phyloP scores from a whole-genome alignment of 1,140 invertebrate species.

The Homalodisca vitripennis region DNA sequence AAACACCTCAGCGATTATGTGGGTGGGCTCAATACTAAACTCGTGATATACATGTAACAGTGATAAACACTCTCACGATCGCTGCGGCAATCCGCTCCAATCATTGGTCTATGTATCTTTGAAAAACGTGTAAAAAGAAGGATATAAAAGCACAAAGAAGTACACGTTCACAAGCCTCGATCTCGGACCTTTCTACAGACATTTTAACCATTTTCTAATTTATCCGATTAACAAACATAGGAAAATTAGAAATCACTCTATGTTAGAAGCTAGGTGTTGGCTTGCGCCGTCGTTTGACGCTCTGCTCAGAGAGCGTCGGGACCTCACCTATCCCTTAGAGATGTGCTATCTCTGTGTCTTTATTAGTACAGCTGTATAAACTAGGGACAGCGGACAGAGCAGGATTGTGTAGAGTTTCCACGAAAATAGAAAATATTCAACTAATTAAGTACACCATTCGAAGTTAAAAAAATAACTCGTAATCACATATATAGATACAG shows the following conservation, averaged over 20 bases:
- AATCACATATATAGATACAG: constrained; percentile 26
- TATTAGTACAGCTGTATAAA: constrained; percentile 22
- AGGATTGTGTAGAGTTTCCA: constrained; percentile 18
- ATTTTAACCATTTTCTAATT: constrained; percentile 19
- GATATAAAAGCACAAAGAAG: too few relatives aligned
- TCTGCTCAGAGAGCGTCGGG: too few relatives aligned
- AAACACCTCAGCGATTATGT: neutral
- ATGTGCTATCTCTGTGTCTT: constrained; percentile 6
- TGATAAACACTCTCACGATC: constrained; percentile 2
- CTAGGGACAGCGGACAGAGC: constrained; percentile 27
- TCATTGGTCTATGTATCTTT: constrained; percentile 3
- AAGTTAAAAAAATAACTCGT: constrained; percentile 21
- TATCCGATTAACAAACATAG: constrained; percentile 23
- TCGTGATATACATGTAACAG: neutral
- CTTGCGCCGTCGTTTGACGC: too few relatives aligned
- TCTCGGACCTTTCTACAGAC: too few relatives aligned
- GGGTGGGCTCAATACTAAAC: neutral
- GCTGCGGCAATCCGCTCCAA: neutral
- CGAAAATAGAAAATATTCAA: constrained; percentile 28
- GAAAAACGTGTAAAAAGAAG: too few relatives aligned
- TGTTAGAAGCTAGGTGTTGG: constrained; percentile 11
- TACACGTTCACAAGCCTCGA: too few relatives aligned
- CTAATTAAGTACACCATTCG: constrained; percentile 10
- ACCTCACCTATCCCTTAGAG: too few relatives aligned
- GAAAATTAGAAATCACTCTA: constrained; percentile 27